Conservation (phyloP, 2,888 invertebrate genomes). For the Helobdella robusta region DNA sequence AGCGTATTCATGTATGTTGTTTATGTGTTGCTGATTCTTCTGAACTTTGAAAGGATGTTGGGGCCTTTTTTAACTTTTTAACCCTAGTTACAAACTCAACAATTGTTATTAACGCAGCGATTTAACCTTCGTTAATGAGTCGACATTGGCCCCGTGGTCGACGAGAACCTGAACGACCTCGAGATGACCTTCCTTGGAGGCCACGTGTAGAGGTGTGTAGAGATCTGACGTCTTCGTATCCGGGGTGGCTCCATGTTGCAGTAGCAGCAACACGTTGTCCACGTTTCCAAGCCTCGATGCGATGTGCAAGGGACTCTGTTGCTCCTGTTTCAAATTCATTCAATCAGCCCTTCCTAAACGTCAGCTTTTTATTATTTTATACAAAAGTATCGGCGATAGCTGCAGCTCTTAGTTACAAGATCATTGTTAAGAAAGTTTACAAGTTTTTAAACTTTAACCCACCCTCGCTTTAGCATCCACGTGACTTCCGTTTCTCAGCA, state of each 20-base stretch:
- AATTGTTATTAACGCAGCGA: too few relatives aligned
- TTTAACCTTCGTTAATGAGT: conserved; percentile 23
- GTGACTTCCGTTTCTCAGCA: conserved; percentile 90
- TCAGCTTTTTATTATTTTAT: neutral
- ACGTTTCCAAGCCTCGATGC: conserved; percentile 90
- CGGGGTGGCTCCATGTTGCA: conserved; percentile 93
- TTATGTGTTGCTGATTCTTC: too few relatives aligned
- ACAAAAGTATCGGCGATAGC: neutral
- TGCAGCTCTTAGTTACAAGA: neutral
- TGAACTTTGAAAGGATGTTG: too few relatives aligned
- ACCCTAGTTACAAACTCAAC: too few relatives aligned
- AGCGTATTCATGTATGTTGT: too few relatives aligned
- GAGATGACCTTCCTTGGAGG: conserved; percentile 75
- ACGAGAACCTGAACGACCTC: conserved; percentile 91
- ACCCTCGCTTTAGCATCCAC: conserved; percentile 76
- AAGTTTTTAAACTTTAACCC: neutral
- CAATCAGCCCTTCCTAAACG: neutral
- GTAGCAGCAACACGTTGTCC: conserved; percentile 86
- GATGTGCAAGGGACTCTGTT: conserved; percentile 96
- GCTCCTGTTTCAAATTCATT: too few relatives aligned
- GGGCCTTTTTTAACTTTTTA: too few relatives aligned
- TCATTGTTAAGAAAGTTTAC: neutral
- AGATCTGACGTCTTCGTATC: conserved; percentile 90
- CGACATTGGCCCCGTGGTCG: conserved; percentile 70
- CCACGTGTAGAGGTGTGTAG: conserved; percentile 96